These are phyloP conservation scores for Aptenodytes patagonicus DNA, from an alignment of 2,113 vertebrate genomes.

Conservation along the genomic window DNA sequence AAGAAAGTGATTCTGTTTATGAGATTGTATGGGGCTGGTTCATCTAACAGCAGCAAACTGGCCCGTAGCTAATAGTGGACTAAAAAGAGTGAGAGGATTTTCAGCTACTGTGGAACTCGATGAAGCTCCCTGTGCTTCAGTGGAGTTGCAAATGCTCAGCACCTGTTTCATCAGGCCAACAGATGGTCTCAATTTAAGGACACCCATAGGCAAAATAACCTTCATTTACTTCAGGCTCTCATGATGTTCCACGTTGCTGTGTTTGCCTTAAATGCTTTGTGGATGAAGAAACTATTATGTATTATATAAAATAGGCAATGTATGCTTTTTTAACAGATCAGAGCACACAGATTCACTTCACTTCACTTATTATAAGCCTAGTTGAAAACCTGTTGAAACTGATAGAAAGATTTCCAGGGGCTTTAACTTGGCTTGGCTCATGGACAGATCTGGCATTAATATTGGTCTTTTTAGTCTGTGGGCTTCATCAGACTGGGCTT, in stretches of 20 bases:
- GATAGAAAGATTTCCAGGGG: neutral
- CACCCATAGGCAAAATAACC: neutral
- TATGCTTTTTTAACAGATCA: neutral
- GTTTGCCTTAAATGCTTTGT: neutral
- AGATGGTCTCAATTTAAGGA: constrained; percentile 42
- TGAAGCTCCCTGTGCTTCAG: neutral
- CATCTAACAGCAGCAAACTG: neutral
- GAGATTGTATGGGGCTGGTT: neutral
- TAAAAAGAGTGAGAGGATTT: neutral
- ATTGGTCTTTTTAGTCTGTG: neutral
- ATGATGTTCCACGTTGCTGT: neutral
- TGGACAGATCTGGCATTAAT: neutral
- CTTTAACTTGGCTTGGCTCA: neutral
- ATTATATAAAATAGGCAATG: neutral
- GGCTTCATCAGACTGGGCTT: neutral
- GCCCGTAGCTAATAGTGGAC: neutral
- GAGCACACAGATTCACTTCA: neutral
- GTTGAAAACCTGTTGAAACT: neutral
- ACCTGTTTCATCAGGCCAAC: constrained; percentile 18
- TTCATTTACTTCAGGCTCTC: neutral
- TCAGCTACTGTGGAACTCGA: neutral
- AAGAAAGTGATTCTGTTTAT: neutral
- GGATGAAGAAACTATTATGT: neutral
- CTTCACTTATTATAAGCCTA: neutral
- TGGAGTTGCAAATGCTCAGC: neutral